Evolutionary conservation across 2,113 vertebrate genomes (phyloP).

Genomic region (Phrynosoma blainvillii): DNA sequence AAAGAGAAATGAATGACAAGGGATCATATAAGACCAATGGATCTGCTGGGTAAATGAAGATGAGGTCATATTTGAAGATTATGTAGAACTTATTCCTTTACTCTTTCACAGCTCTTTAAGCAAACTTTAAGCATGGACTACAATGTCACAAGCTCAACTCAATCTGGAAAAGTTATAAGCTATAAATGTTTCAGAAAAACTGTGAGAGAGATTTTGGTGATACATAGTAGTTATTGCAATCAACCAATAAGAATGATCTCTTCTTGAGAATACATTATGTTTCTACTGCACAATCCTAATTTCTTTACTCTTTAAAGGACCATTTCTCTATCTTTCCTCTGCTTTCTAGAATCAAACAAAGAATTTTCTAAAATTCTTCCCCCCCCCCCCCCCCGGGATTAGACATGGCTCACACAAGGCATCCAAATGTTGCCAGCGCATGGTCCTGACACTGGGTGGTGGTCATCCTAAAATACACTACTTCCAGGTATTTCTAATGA

Average conservation of each 20-base stretch:
- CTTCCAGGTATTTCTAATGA: background rate
- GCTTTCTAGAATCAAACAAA: background rate
- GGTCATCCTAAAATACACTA: background rate
- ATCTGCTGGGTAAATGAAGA: slow-evolving; percentile 44
- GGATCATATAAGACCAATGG: background rate
- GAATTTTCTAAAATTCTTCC: background rate
- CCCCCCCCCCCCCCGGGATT: background rate
- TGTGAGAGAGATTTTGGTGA: slow-evolving; percentile 50
- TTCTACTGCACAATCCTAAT: background rate
- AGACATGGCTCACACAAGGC: background rate
- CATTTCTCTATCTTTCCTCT: background rate
- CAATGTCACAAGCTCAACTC: slow-evolving; percentile 67
- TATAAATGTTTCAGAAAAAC: slow-evolving; percentile 59
- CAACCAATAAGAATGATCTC: slow-evolving; percentile 67
- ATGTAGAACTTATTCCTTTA: slow-evolving; percentile 49
- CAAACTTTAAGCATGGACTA: slow-evolving; percentile 63
- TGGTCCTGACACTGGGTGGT: too few relatives aligned
- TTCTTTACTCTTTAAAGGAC: slow-evolving; percentile 27
- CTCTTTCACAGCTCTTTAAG: slow-evolving; percentile 48
- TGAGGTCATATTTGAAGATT: slow-evolving; percentile 49
- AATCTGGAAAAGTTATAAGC: slow-evolving; percentile 51
- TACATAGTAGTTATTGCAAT: slow-evolving; percentile 58
- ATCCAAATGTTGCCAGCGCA: background rate
- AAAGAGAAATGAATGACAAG: slow-evolving; percentile 50
- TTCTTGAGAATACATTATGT: slow-evolving; percentile 34